Evolutionary conservation across 2,113 vertebrate genomes (phyloP), one percentile per base, ranked within the genome.

Genomic region (Pseudonaja textilis): DNA sequence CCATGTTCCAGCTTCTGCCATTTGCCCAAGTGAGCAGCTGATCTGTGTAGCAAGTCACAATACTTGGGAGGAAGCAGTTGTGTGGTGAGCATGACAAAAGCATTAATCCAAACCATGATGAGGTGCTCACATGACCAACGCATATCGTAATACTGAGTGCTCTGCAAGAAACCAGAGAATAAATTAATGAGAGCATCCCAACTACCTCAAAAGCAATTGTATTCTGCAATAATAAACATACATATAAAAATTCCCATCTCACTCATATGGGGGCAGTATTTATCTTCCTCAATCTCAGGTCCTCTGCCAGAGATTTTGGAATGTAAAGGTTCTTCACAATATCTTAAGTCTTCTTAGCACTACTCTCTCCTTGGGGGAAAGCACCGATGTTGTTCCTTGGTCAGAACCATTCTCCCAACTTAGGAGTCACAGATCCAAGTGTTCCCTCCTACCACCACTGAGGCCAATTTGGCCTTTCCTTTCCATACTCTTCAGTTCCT

Each of bases 41-140:
- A 99, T 96, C 99, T 98, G 95, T 99, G 99, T 3, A 99, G 98
- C 96, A 99, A 97, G 96, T 99, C 99, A 87, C 99, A 99, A 97
- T 99, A 99, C 96, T 98, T 98, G 92, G 99, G 99, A 2, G 99
- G 99, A 90, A 99, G 97, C 96, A 99, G 97, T 92, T 99, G 99
- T 5, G 98, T 99, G 97, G 99, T 99, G 92, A 99, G 97, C 99
- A 99, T 99, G 95, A 99, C 99, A 74, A 99, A 99, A n/a, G 99
- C 99, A 34, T 99, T 99, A 98, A 99, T 99, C 99, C 99, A 99
- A 96, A 99, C 99, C 99, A 99, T 99, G 96, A 99, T 99, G 96
- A 99, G 98, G 95, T 99, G 99, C 96, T 99, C 99, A n/a, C 99
- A 99, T 18, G 99, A 99, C 99, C 99, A 99, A 93, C 99, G 99